These are phyloP conservation scores for Cheumatopsyche charites DNA, from an alignment of 1,140 invertebrate genomes.

Conservation along the genomic window DNA sequence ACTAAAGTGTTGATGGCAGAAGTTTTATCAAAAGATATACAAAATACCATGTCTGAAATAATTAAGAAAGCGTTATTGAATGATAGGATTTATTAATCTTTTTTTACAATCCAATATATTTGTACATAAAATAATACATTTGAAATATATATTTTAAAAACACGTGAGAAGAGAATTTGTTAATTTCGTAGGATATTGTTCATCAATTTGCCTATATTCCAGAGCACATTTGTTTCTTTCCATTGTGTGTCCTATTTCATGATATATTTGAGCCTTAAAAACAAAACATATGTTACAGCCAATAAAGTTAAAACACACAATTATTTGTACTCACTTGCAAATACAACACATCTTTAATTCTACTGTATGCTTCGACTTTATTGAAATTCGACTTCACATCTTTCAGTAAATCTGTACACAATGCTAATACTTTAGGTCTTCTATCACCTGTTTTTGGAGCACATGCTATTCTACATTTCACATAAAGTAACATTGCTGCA, in stretches of 20 bases:
- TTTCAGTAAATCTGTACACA: conserved; percentile 69
- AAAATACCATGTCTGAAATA: conserved; percentile 67
- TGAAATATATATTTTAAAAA: conserved; percentile 51
- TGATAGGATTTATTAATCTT: conserved; percentile 61
- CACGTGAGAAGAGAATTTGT: conserved; percentile 55
- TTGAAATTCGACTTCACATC: conserved; percentile 72
- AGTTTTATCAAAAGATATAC: conserved; percentile 68
- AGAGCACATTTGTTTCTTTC: conserved; percentile 76
- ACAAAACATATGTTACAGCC: conserved; percentile 9
- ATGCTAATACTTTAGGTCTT: conserved; percentile 63
- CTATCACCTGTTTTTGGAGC: conserved; percentile 59
- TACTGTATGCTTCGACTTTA: conserved; percentile 74
- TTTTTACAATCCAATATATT: neutral
- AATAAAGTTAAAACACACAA: neutral
- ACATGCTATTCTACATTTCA: conserved; percentile 72
- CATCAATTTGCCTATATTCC: conserved; percentile 72
- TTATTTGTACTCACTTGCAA: conserved; percentile 63
- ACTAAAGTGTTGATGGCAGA: conserved; percentile 63
- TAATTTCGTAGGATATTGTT: conserved; percentile 65
- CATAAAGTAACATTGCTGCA: conserved; percentile 64
- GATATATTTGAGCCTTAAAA: conserved; percentile 69
- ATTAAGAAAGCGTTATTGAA: conserved; percentile 65
- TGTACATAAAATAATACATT: conserved; percentile 11
- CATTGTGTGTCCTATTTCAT: conserved; percentile 68
- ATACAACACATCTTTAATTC: conserved; percentile 74